Evolutionary conservation across 64 coral and sea anemone species (phyloP), one percentile per base, ranked within the genome.

Genomic region (Stylophora pistillata): DNA sequence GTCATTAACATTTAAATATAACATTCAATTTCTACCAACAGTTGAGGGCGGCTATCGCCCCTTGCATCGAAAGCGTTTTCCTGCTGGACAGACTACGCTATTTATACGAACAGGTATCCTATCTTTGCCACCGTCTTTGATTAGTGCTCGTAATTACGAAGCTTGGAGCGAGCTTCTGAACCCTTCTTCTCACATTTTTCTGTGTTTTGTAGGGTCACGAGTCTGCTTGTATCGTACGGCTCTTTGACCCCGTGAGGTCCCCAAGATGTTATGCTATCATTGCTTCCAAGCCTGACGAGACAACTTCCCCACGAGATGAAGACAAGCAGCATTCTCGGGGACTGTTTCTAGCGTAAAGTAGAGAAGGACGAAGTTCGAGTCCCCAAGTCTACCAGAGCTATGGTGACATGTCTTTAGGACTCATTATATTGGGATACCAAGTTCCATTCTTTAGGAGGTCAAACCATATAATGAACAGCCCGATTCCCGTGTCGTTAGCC

Each of bases 251-350:
- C 14, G 87, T 93, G 20, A 93, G 74, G 81, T 96, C 94, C 41
- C 94, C 94, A 59, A 89, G 94, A 87, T 96, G 90, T 85, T 96
- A 93, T 27, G 91, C 94, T 62, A 96, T 96, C 61, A 86, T 96
- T 73, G 94, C 92, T 62, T 55, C 55, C 29, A 90, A 56, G 26
- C 23, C 5, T 68, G 26, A 68, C 20, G 12, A 0, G 5, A 0
- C 1, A 68, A 12, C 25, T 11, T 68, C 26, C n/a, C 64, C 23
- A 60, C 2, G 2, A 13, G 58, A 15, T 1, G 13, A 0, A 1
- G 13, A 15, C 1, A 7, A 57, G 56, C 56, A 57, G 56, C 15
- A 60, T 60, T 18, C 4, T 18, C 58, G 13, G 17, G 13, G 58
- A 60, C 4, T 60, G 58, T 60, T 47, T 47, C 7, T 7, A 47